Conservation (phyloP, 2,113 vertebrate genomes). For the Marcusenius ussheri region DNA sequence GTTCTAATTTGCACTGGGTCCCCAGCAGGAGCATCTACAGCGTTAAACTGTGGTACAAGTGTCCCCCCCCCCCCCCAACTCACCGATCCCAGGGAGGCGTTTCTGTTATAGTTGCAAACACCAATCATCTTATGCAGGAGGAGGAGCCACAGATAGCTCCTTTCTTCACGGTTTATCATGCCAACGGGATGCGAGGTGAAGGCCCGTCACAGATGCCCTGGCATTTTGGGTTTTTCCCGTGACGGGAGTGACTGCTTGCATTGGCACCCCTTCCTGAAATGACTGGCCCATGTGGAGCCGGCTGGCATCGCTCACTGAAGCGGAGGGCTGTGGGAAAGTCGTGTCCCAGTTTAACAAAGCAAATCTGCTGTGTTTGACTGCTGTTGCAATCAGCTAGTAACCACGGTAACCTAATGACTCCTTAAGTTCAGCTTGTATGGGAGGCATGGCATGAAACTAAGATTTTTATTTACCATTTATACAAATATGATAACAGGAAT, state of each 20-base stretch:
- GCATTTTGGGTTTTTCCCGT: neutral
- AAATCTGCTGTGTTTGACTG: neutral
- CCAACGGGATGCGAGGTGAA: neutral
- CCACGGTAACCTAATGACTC: neutral
- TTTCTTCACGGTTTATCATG: neutral
- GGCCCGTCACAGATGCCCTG: neutral
- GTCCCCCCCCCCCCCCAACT: neutral
- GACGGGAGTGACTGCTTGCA: neutral
- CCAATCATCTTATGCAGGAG: neutral
- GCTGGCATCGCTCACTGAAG: neutral
- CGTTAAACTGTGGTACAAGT: slow-evolving; percentile 7
- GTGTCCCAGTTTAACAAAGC: slow-evolving; percentile 8
- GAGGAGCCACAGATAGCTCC: neutral
- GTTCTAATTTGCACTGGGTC: neutral
- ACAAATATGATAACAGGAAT: neutral
- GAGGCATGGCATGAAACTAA: neutral
- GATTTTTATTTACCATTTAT: neutral
- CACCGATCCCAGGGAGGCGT: neutral
- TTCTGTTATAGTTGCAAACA: neutral
- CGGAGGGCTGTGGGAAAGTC: neutral
- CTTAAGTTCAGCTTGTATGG: neutral
- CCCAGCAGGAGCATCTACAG: neutral
- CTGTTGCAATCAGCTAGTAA: neutral
- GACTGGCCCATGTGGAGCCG: neutral
- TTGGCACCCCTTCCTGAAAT: neutral